phyloP scores from a whole-genome alignment of 2,797 vertebrate genomes.

The Cephalopachus bancanus region DNA sequence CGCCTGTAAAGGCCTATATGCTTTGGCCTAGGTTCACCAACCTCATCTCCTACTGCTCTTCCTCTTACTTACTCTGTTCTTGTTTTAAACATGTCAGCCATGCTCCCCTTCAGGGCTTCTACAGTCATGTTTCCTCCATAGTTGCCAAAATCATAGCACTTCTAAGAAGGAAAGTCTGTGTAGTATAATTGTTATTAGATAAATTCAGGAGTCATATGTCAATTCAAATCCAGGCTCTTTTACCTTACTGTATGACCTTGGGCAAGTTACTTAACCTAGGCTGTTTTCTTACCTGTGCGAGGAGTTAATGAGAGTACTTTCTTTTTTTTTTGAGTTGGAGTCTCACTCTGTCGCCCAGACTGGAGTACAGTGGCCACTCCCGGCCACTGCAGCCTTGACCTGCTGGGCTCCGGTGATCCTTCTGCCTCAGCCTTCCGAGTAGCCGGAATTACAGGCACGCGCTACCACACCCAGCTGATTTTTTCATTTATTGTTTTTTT shows the following conservation, averaged over 20 bases:
- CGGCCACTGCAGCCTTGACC: too few species aligned
- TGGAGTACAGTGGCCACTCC: too few species aligned
- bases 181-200: constrained; percentile 8
- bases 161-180: constrained; percentile 25
- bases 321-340: too few species aligned
- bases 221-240: constrained; percentile 37
- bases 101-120: neutral
- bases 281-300: constrained; percentile 39
- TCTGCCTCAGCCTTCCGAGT: too few species aligned
- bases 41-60: neutral
- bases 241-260: constrained; percentile 25
- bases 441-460: too few species aligned
- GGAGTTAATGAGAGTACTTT: constrained; percentile 46
- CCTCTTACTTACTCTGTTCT: constrained; percentile 13
- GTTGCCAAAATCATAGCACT: constrained; percentile 47
- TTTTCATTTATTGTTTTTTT: too few species aligned
- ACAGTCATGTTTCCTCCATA: neutral
- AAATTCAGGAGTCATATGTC: constrained; percentile 44
- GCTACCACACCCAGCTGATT: too few species aligned
- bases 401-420: too few species aligned
- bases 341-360: too few species aligned
- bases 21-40: neutral
- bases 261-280: constrained; percentile 43
- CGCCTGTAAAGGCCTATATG: neutral
- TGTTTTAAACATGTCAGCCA: neutral